phyloP scores from a whole-genome alignment of 2,797 vertebrate species.

The Oreochromis mossambicus region DNA sequence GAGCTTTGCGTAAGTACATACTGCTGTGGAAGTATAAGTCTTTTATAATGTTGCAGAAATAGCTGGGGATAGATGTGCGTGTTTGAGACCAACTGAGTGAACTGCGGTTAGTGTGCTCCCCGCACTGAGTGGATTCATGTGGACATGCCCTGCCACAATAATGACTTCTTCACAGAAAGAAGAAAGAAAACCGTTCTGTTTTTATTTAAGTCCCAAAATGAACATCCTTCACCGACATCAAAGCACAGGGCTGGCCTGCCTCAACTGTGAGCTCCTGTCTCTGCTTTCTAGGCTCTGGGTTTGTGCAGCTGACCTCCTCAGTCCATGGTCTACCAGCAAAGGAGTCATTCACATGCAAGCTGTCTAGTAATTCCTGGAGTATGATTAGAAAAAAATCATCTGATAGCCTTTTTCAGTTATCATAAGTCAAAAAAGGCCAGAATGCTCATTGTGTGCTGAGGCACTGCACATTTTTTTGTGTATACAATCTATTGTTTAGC shows the following conservation, averaged over 20 bases:
- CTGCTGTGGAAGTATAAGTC: background rate
- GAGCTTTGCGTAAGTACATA: background rate
- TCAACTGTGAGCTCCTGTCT: background rate
- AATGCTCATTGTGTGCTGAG: background rate
- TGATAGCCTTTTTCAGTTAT: conserved; percentile 22
- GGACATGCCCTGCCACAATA: conserved; percentile 58
- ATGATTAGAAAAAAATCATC: conserved; percentile 25
- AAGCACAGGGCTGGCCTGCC: background rate
- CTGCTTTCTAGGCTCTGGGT: background rate
- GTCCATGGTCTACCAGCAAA: background rate
- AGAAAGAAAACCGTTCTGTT: conserved; percentile 36
- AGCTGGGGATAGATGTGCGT: conserved; percentile 23
- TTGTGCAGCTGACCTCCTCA: background rate
- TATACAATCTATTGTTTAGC: background rate
- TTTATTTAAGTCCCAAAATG: conserved; percentile 42
- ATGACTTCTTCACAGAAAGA: conserved; percentile 41
- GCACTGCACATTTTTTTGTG: background rate
- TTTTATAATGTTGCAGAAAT: conserved; percentile 34
- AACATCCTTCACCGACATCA: conserved; percentile 22
- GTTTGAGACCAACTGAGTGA: conserved; percentile 27
- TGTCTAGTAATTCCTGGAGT: background rate
- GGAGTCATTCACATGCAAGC: background rate
- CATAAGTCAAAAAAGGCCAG: background rate
- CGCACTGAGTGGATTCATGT: conserved; percentile 56
- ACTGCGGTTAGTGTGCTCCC: conserved; percentile 28